phyloP scores from a whole-genome alignment of 2,888 invertebrate genomes.

The Lithophane leautieri region DNA sequence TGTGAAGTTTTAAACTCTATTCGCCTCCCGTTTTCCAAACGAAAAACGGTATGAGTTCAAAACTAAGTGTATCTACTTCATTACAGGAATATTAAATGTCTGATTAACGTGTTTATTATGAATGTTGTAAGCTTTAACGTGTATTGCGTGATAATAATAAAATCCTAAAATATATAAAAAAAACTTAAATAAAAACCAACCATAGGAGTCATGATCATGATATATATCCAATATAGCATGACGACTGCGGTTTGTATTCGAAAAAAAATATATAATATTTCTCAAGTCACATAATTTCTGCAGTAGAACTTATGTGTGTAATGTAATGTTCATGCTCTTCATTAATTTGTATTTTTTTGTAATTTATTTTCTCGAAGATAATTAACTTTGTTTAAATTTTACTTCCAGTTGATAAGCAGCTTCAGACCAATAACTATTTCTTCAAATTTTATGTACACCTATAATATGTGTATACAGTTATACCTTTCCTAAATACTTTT shows the following conservation, averaged over 20 bases:
- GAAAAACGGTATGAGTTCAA: constrained; percentile 31
- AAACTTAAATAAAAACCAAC: neutral
- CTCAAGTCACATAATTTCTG: neutral
- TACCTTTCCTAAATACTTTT: neutral
- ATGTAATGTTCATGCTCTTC: neutral
- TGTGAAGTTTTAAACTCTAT: constrained; percentile 44
- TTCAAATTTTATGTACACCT: neutral
- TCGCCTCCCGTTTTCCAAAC: constrained; percentile 34
- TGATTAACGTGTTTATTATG: constrained; percentile 53
- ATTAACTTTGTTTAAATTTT: neutral
- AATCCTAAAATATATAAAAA: constrained; percentile 38
- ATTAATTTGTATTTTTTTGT: neutral
- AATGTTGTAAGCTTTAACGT: constrained; percentile 62
- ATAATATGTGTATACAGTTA: neutral
- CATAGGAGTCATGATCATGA: too few relatives aligned
- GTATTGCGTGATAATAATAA: constrained; percentile 47
- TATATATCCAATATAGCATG: neutral
- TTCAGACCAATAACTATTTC: too few relatives aligned
- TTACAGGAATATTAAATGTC: constrained; percentile 60
- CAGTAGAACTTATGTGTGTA: neutral
- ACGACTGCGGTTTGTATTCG: neutral
- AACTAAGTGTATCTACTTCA: constrained; percentile 32
- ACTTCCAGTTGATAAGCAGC: too few relatives aligned
- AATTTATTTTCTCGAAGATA: neutral
- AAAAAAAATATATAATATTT: neutral